phyloP scores from a whole-genome alignment of 2,113 vertebrate genomes.

The Ascaphus truei region DNA sequence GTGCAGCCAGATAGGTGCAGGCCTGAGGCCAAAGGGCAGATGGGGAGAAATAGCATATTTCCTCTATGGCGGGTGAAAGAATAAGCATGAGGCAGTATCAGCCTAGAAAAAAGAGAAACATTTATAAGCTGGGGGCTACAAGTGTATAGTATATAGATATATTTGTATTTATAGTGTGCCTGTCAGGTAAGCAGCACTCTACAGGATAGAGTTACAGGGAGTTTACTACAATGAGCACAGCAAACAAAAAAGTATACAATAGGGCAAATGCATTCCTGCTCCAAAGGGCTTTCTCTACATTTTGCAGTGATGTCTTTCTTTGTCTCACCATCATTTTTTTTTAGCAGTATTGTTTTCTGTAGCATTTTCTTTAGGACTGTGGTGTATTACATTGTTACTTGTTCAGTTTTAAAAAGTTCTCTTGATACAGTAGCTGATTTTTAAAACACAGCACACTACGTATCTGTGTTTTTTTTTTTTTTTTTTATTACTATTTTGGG shows the following conservation, averaged over 20 bases:
- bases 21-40: not conserved
- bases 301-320: not conserved
- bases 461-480: too few species aligned
- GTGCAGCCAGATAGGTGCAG: not conserved
- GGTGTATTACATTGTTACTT: too few species aligned
- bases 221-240: not conserved
- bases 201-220: not conserved
- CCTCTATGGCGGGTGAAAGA: slow-evolving; percentile 13
- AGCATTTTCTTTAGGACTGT: too few species aligned
- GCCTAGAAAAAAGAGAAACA: slow-evolving; percentile 16
- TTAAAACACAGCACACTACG: too few species aligned
- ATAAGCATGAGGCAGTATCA: slow-evolving; percentile 1
- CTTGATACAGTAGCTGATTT: too few species aligned
- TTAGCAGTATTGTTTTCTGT: too few species aligned
- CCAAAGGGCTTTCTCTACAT: not conserved
- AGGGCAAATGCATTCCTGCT: too few species aligned
- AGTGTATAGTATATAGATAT: not conserved
- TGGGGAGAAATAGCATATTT: slow-evolving; percentile 1
- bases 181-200: not conserved
- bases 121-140: slow-evolving; percentile 6
- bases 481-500: too few species aligned
- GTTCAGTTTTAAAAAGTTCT: too few species aligned
- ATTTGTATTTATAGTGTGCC: not conserved
- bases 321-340: not conserved
- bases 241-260: not conserved